Evolutionary conservation across 2,797 vertebrate species (phyloP), one percentile per base, ranked within the genome.

Genomic region (Gymnothorax javanicus): DNA sequence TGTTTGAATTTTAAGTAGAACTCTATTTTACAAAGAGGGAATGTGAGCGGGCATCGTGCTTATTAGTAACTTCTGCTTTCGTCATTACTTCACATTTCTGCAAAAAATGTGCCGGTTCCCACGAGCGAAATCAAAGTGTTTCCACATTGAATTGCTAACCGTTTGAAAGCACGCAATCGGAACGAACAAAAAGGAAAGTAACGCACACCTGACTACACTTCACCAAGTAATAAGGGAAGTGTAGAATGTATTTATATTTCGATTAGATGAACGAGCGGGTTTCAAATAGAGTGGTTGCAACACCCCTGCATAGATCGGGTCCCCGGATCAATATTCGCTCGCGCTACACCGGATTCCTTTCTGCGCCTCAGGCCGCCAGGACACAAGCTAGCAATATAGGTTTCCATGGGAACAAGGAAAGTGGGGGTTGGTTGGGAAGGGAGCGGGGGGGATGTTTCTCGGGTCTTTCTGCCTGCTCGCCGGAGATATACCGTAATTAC

Each of bases 401-500:
- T 93, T 91, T 88, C 92, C 92, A 93, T 93, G 92, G 92, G 90
- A 93, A 92, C 91, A 75, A 77, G 77, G 87, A 88, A 71, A 90
- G 87, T 87, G 88, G 90, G 88, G 91, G 87, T 87, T 84, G 88
- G 43, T 83, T 83, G 62, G 87, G 82, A 81, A 27, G 79, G 85
- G 88, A 84, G 64, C 85, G 62, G 86, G 79, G 59, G 83, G 79
- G 57, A 79, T 77, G 54, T 33, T 64, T 17, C 57, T 56, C 9
- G 43, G 52, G 62, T 73, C 56, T 79, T 87, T 87, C 84, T 85
- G 86, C 82, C 81, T 90, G 87, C 57, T 62, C 88, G 86, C 87
- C 82, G 86, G 84, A 84, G 89, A 83, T 87, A 84, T 83, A 86
- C 85, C 85, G 86, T 91, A 90, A 91, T 89, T 89, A 89, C 88